Conservation (phyloP, 2,797 vertebrate genomes). For the Myripristis jacobus region DNA sequence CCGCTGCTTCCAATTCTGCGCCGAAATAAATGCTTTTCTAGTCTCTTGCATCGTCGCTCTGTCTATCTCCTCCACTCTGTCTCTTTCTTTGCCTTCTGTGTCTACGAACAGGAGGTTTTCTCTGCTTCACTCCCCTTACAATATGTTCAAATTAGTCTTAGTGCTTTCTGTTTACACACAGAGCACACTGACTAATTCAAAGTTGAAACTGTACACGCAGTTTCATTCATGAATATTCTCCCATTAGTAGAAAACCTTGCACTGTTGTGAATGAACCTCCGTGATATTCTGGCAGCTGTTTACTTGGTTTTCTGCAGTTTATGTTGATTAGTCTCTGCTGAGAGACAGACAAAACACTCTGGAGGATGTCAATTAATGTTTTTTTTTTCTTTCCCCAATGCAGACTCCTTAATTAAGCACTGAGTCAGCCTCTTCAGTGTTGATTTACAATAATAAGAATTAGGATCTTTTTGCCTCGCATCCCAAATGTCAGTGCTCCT, state of each 20-base stretch:
- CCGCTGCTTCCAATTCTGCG: conserved; percentile 9
- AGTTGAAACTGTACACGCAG: conserved; percentile 36
- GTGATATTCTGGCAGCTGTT: conserved; percentile 71
- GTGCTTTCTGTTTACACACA: conserved; percentile 51
- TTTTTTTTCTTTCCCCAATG: conserved; percentile 41
- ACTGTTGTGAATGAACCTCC: conserved; percentile 66
- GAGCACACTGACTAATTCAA: conserved; percentile 38
- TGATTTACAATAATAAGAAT: conserved; percentile 67
- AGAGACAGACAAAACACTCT: conserved; percentile 76
- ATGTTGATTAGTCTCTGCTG: conserved; percentile 76
- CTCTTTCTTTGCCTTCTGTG: conserved; percentile 3
- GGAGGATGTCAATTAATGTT: conserved; percentile 77
- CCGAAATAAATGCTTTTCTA: conserved; percentile 25
- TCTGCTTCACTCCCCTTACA: conserved; percentile 31
- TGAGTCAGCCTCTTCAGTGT: conserved; percentile 64
- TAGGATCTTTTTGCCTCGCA: conserved; percentile 54
- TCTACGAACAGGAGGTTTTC: conserved; percentile 10
- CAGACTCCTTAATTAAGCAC: conserved; percentile 74
- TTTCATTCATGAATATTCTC: conserved; percentile 58
- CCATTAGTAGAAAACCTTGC: conserved; percentile 60
- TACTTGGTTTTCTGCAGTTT: conserved; percentile 64
- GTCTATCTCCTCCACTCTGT: neutral
- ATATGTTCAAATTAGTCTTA: conserved; percentile 26
- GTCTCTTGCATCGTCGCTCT: conserved; percentile 7
- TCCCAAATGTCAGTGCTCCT: conserved; percentile 31